Evolutionary conservation across 2,888 invertebrate species (phyloP).

Genomic region (Oscheius sp.): DNA sequence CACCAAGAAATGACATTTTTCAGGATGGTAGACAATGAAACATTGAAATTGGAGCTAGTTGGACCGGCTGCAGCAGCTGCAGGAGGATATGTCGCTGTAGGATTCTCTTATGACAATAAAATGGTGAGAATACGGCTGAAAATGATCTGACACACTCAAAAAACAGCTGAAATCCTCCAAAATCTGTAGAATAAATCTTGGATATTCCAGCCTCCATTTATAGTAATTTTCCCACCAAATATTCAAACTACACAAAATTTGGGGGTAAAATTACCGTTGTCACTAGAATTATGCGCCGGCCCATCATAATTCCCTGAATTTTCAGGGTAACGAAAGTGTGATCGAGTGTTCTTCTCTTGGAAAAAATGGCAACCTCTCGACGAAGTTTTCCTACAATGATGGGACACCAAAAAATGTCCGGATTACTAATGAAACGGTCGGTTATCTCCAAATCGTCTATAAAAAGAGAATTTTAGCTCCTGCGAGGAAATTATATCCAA

Average conservation of each 20-base stretch:
- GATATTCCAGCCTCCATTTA: no score
- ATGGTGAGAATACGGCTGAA: neutral
- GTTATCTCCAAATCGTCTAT: neutral
- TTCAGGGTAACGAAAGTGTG: slow-evolving; percentile 49
- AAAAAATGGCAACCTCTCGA: slow-evolving; percentile 35
- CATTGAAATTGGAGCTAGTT: slow-evolving; percentile 15
- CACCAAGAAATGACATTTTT: neutral
- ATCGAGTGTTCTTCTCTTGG: slow-evolving; percentile 56
- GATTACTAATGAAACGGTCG: slow-evolving; percentile 39
- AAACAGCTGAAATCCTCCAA: neutral
- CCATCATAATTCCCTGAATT: no score
- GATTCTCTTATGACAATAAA: slow-evolving; percentile 12
- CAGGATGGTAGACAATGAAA: slow-evolving; percentile 18
- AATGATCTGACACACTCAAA: no score
- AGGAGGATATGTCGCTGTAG: slow-evolving; percentile 29
- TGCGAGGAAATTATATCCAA: slow-evolving; percentile 36
- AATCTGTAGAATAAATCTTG: no score
- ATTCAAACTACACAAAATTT: no score
- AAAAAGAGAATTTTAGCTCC: neutral
- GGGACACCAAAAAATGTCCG: slow-evolving; percentile 35
- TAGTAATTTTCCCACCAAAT: no score
- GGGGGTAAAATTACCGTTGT: no score
- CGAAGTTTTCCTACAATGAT: slow-evolving; percentile 54
- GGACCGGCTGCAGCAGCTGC: neutral
- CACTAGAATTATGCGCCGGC: no score